Conservation (phyloP, 2,797 vertebrate species). For the Mormyrops attenuatus region DNA sequence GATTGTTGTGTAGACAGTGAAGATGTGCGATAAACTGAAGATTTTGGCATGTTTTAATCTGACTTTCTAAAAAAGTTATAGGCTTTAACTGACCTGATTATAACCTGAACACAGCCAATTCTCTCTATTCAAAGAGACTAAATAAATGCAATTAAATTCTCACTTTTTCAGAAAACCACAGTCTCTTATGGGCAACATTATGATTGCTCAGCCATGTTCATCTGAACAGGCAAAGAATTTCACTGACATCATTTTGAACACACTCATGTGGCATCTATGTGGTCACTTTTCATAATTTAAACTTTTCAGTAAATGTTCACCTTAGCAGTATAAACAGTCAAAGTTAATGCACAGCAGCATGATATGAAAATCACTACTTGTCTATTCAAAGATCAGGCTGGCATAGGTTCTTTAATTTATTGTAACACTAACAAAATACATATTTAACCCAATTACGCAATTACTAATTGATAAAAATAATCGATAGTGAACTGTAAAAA, state of each 20-base stretch:
- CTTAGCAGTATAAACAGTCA: not conserved
- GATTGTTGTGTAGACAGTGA: not conserved
- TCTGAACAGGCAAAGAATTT: not conserved
- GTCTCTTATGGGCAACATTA: not conserved
- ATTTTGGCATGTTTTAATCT: not conserved
- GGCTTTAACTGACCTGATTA: not conserved
- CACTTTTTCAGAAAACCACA: not conserved
- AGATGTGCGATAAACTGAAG: not conserved
- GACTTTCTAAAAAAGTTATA: not conserved
- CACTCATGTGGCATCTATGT: not conserved
- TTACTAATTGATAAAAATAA: not conserved
- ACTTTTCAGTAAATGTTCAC: not conserved
- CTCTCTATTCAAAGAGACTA: not conserved
- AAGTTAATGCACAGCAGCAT: not conserved
- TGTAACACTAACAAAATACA: not conserved
- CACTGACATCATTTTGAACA: not conserved
- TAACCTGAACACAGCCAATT: not conserved
- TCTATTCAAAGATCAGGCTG: not conserved
- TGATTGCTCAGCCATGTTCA: not conserved
- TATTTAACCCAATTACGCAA: not conserved
- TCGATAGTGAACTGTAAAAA: not conserved
- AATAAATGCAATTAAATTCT: not conserved
- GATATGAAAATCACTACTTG: not conserved
- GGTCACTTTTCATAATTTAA: not conserved
- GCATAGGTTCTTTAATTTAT: not conserved